Evolutionary conservation across 2,113 vertebrate species (phyloP).

Genomic region (Psilopsiagon aymara): DNA sequence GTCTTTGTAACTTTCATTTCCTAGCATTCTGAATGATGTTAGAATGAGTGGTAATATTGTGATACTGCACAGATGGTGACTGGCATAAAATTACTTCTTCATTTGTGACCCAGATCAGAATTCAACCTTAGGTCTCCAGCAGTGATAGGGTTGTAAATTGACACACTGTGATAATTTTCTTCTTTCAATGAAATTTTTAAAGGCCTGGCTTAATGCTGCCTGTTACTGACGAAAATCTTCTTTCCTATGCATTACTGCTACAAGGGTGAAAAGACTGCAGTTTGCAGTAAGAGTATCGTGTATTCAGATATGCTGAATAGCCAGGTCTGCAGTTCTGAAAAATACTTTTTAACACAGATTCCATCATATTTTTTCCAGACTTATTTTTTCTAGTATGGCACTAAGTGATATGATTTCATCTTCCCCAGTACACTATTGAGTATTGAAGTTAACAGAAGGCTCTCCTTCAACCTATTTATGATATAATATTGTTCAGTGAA

Average conservation of each 20-base stretch:
- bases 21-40: not conserved
- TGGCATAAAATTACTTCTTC: not conserved
- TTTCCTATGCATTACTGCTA: not conserved
- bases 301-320: not conserved
- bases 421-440: not conserved
- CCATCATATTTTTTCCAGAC: not conserved
- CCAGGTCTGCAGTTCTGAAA: not conserved
- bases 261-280: not conserved
- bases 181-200: not conserved
- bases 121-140: not conserved
- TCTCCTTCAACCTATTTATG: not conserved
- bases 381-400: not conserved
- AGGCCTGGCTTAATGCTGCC: not conserved
- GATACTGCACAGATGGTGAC: conserved; percentile 17
- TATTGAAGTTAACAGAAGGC: not conserved
- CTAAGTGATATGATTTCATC: not conserved
- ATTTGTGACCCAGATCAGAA: not conserved
- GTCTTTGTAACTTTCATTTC: not conserved
- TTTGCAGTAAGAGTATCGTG: not conserved
- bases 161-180: not conserved
- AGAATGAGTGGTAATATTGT: not conserved
- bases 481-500: not conserved
- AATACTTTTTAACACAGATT: not conserved
- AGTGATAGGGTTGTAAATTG: not conserved
- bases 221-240: not conserved